Base-by-base conservation (phyloP, 2,888 invertebrate genomes). In the Heterodera filipjevi region DNA sequence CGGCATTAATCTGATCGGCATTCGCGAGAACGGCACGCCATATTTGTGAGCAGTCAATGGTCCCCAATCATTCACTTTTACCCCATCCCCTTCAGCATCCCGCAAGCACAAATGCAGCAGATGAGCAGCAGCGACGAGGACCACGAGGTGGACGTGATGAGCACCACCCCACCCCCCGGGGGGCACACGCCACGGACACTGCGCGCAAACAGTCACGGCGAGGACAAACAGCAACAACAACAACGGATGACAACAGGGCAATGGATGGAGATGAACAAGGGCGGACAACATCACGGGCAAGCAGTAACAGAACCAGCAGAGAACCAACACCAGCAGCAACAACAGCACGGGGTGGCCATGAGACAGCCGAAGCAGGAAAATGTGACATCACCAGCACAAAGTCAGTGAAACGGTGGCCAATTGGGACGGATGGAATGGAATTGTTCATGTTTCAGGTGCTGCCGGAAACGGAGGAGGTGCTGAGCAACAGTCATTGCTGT, bases 91-190 rank as follows among this genome's bases (percentile, higher is more conserved):
- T 2, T 32, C 32, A 73, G 32, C 19, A 44, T 75, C 49, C 27
- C 59, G 27, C 22, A 75, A 66, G 59, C 53, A 32, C 46, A 46
- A 75, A 19, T 46, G 35, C 46, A 33, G 35, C 46, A 33, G 30
- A 16, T 8, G 44, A 59, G 75, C 46, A 75, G 75, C 35, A 75
- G 75, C 32, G 75, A 75, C 68, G 75, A 75, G 66, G 75, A 75
- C 46, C 59, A 64, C 8, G 75, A 75, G 32, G 75, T 75, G 30
- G 75, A 75, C 68, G 75, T 75, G 33, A 64, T 32, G 30, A 32
- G 44, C 46, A 59, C 59, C n/a, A 59, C 59, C 6, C 59, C 59
- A 27, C 59, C 59, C 59, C 59, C 59, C 59, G 59, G 59, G 8
- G 22, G 59, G 8, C 59, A 59, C 6, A 27, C 27, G n/a, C 27